phyloP scores from a whole-genome alignment of 2,888 invertebrate species.

The Ferrisia virgata region DNA sequence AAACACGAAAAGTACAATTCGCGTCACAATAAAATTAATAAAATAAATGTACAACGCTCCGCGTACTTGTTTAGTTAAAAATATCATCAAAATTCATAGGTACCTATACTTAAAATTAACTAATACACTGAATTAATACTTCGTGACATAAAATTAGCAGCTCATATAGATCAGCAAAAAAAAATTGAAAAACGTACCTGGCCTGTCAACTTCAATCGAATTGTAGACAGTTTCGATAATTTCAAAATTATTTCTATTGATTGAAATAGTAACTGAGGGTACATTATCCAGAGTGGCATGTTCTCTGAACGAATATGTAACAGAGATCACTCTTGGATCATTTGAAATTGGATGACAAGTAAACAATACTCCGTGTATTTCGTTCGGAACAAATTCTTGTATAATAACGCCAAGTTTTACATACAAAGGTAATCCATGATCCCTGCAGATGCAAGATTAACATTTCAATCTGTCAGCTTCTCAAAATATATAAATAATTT shows the following conservation, averaged over 20 bases:
- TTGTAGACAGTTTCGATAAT: background rate
- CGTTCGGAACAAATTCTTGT: constrained; percentile 71
- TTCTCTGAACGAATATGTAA: constrained; percentile 74
- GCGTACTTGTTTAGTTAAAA: too few relatives aligned
- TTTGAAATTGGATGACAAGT: constrained; percentile 73
- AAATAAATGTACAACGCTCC: too few relatives aligned
- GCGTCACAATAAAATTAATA: too few relatives aligned
- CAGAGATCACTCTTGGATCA: constrained; percentile 64
- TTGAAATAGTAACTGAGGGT: background rate
- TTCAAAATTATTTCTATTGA: background rate
- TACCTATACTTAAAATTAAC: too few relatives aligned
- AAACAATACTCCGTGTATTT: constrained; percentile 74
- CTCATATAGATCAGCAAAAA: too few relatives aligned
- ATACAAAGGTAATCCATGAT: constrained; percentile 67
- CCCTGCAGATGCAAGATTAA: constrained; percentile 54
- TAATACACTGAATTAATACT: too few relatives aligned
- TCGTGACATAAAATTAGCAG: too few relatives aligned
- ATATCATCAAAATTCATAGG: too few relatives aligned
- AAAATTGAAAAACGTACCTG: background rate
- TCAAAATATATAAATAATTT: background rate
- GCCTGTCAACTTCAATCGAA: constrained; percentile 50
- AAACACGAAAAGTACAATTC: too few relatives aligned
- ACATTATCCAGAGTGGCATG: background rate
- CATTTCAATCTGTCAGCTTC: background rate
- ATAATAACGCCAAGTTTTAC: constrained; percentile 76